phyloP scores from a whole-genome alignment of 2,888 invertebrate genomes.

The Meandrusa payeni region DNA sequence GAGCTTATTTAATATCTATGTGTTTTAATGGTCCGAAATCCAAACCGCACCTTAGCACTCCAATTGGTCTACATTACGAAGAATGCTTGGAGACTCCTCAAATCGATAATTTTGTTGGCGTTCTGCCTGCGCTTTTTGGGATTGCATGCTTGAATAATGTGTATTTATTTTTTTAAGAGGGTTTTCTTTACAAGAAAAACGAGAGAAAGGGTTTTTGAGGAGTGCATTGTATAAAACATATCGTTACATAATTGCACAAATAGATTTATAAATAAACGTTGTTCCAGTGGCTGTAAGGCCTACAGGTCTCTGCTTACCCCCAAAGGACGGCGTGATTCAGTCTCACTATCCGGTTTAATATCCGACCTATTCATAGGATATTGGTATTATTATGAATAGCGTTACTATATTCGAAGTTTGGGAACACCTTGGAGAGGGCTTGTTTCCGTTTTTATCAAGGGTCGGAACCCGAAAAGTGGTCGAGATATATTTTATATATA shows the following conservation, averaged over 20 bases:
- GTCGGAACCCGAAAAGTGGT: no score
- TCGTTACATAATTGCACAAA: slow-evolving; percentile 20
- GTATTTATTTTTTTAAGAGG: slow-evolving; percentile 14
- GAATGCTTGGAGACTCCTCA: no score
- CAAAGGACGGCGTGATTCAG: not conserved
- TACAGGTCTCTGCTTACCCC: not conserved
- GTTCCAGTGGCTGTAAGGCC: not conserved
- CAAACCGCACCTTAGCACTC: no score
- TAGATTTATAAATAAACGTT: slow-evolving; percentile 2
- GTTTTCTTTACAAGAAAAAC: slow-evolving; percentile 2
- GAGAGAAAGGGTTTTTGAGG: not conserved
- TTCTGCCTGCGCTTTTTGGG: slow-evolving; percentile 10
- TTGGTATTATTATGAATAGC: not conserved
- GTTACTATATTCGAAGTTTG: slow-evolving; percentile 19
- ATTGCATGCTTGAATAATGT: slow-evolving; percentile 4
- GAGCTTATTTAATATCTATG: no score
- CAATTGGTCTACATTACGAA: no score
- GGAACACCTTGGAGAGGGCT: slow-evolving; percentile 4
- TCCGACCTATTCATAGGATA: slow-evolving; percentile 4
- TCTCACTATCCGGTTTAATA: slow-evolving; percentile 15
- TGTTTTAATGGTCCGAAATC: no score
- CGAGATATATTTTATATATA: no score
- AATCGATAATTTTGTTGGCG: not conserved
- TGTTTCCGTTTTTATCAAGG: not conserved
- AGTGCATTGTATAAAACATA: slow-evolving; percentile 18